These are phyloP conservation scores for Hippoglossus hippoglossus DNA, from an alignment of 2,797 vertebrate species.

Conservation along the genomic window DNA sequence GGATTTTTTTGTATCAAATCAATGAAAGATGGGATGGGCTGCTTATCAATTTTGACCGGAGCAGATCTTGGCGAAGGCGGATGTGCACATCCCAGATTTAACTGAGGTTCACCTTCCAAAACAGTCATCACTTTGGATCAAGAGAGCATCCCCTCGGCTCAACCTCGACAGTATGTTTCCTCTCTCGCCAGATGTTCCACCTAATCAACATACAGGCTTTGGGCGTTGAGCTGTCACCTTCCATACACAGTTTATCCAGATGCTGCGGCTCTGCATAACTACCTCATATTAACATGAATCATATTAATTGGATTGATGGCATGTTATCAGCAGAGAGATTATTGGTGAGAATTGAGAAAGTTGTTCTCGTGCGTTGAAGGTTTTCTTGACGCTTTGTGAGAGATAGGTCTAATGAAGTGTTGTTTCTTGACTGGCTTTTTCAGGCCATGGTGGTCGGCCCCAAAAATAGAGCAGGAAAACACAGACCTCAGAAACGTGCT, in stretches of 20 bases:
- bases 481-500: too few species aligned
- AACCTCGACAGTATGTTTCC: conserved; percentile 36
- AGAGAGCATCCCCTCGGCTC: conserved; percentile 26
- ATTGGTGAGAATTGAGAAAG: background rate
- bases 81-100: conserved; percentile 32
- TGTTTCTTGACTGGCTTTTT: too few species aligned
- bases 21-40: conserved; percentile 30
- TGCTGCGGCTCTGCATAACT: conserved; percentile 63
- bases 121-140: conserved; percentile 38
- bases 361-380: background rate
- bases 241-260: conserved; percentile 59
- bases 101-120: conserved; percentile 53
- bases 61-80: conserved; percentile 48
- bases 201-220: conserved; percentile 62
- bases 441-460: too few species aligned
- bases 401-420: too few species aligned
- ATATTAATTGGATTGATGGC: conserved; percentile 50
- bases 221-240: conserved; percentile 51
- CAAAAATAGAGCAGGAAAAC: too few species aligned
- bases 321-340: background rate
- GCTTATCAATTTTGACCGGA: conserved; percentile 13
- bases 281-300: conserved; percentile 50
- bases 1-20: background rate
- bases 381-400: too few species aligned
- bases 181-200: conserved; percentile 68